These are phyloP conservation scores for Drosophila orosa DNA, from an alignment of 1,140 invertebrate genomes.

Conservation along the genomic window DNA sequence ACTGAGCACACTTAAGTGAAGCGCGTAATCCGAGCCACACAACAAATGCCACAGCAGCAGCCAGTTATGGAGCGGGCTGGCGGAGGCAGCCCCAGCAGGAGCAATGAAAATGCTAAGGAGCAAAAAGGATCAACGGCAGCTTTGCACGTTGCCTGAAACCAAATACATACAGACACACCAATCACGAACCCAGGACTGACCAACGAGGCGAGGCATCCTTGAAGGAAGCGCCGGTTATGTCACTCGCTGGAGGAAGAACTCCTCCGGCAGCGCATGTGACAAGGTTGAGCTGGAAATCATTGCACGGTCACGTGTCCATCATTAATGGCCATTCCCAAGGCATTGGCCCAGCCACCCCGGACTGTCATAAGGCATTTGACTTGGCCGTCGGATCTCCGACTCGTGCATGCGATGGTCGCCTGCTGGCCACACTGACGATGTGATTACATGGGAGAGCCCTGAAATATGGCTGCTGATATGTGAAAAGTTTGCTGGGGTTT, in stretches of 20 bases:
- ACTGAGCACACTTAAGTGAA: slow-evolving; percentile 81
- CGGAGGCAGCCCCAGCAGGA: slow-evolving; percentile 20
- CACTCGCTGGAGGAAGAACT: slow-evolving; percentile 18
- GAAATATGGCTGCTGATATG: slow-evolving; percentile 33
- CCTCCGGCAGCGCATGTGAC: slow-evolving; percentile 63
- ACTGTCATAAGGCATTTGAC: slow-evolving; percentile 72
- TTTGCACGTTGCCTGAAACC: slow-evolving; percentile 77
- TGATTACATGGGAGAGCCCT: slow-evolving; percentile 37
- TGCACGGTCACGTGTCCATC: slow-evolving; percentile 84
- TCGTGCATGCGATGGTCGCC: slow-evolving; percentile 50
- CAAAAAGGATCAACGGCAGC: slow-evolving; percentile 75
- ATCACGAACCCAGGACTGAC: slow-evolving; percentile 27
- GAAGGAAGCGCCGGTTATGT: slow-evolving; percentile 44
- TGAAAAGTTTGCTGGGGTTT: slow-evolving; percentile 41
- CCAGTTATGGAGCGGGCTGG: slow-evolving; percentile 9
- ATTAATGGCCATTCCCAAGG: slow-evolving; percentile 58
- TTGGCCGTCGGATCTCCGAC: slow-evolving; percentile 28
- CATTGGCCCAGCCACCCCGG: slow-evolving; percentile 1
- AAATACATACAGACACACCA: slow-evolving; percentile 47
- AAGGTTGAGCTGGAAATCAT: slow-evolving; percentile 82
- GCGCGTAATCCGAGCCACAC: slow-evolving; percentile 80
- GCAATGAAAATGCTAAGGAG: slow-evolving; percentile 67
- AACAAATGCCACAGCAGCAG: slow-evolving; percentile 65
- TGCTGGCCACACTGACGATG: slow-evolving; percentile 28
- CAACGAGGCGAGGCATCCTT: slow-evolving; percentile 21